Evolutionary conservation across 2,797 vertebrate species (phyloP), one percentile per base, ranked within the genome.

Genomic region (Eidolon dupreanum): DNA sequence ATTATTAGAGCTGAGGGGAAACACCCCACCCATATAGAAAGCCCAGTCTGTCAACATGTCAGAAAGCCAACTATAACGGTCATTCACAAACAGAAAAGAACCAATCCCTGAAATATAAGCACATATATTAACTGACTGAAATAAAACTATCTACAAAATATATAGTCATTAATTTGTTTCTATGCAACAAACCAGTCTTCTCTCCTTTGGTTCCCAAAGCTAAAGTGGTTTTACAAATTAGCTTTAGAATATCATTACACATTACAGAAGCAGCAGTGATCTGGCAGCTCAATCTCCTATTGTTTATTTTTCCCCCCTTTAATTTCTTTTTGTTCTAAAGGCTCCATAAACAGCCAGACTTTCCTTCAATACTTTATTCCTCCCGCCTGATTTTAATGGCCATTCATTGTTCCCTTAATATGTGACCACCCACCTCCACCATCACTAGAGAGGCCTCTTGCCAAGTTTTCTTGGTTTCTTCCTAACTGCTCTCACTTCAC

Each of bases 361-460:
- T 93, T 65, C 38, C 88, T 95, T 86, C 77, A 97, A 66, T 61
- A 86, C 77, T 93, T 86, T 81, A 84, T n/a, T 90, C 88, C 96
- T 33, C 78, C 26, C 63, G 82, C 2, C 46, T 90, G 51, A 87
- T 86, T 88, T 96, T 92, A 92, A 95, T 97, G 71, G 75, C 70
- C 91, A 91, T 96, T 92, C 95, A 95, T 51, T 78, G 65, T 93
- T 97, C 97, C 88, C 97, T 97, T 92, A 95, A 94, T 89, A 93
- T 57, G 0, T 61, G 87, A 84, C 90, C 77, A 95, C 79, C 55
- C 51, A 90, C 68, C 53, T 68, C 57, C 12, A 41, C 43, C 41
- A 84, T 15, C 92, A 93, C 41, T 22, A 63, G 43, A 31, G 59
- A 90, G 19, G 0, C 77, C 24, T 92, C 43, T 16, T 26, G 91